phyloP scores from a whole-genome alignment of 2,888 invertebrate species.

The Polydrusus tereticollis region DNA sequence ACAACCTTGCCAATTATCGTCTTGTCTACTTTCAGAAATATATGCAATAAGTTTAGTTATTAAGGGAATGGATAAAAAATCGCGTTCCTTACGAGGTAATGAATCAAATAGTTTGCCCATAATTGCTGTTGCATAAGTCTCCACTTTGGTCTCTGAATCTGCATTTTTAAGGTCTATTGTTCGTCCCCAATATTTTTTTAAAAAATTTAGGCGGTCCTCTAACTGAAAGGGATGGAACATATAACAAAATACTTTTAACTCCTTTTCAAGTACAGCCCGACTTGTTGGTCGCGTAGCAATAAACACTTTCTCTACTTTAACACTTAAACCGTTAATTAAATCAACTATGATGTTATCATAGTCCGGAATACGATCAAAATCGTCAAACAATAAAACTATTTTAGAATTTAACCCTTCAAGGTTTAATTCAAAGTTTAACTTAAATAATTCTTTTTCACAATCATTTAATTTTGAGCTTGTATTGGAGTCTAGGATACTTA shows the following conservation, averaged over 20 bases:
- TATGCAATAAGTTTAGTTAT: neutral
- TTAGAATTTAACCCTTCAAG: neutral
- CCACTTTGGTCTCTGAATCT: neutral
- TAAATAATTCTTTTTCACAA: slow-evolving; percentile 1
- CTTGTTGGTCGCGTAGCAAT: neutral
- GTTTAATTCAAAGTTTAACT: neutral
- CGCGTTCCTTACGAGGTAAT: neutral
- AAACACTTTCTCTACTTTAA: neutral
- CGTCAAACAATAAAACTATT: slow-evolving; percentile 7
- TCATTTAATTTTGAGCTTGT: neutral
- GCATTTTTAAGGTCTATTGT: neutral
- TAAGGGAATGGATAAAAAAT: slow-evolving; percentile 1
- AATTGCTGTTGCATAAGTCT: neutral
- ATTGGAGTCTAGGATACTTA: neutral
- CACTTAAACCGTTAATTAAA: neutral
- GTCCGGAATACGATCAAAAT: slow-evolving; percentile 4
- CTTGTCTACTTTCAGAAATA: neutral
- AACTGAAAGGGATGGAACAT: neutral
- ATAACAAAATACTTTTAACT: slow-evolving; percentile 7
- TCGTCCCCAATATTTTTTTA: neutral
- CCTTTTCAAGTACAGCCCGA: neutral
- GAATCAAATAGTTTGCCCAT: neutral
- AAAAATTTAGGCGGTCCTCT: neutral
- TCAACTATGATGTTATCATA: slow-evolving; percentile 1
- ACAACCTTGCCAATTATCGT: slow-evolving; percentile 7